Base-by-base conservation (phyloP, 2,113 vertebrate genomes). In the Gadus chalcogrammus region DNA sequence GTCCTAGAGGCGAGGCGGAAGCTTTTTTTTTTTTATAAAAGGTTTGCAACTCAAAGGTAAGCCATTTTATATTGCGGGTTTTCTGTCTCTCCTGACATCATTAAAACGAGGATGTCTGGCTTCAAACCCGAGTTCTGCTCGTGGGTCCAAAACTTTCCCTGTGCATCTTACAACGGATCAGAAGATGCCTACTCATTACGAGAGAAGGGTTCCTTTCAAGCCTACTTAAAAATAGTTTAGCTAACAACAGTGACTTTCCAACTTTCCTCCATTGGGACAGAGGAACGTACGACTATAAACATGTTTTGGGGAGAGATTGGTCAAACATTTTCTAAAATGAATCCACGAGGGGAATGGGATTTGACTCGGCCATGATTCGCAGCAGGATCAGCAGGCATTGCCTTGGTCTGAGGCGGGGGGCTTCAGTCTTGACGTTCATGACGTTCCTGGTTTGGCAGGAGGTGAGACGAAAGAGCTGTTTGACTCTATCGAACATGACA, bases 401-500 rank as follows among this genome's bases (percentile, higher is more conserved):
- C 17, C 56, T 65, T 65, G 15, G 38, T 62, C 64, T 68, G 62
- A 64, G 77, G 81, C 75, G 71, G 67, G 56, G 77, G 76, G 71
- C 69, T 68, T n/a, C 42, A 55, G 31, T 64, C 87, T 83, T 84
- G 76, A 24, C 24, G 24, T 24, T 89, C 86, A 87, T 78, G 81
- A 75, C 85, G 72, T 79, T 76, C 79, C 76, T 68, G 24, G 76
- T 87, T 84, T 90, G 85, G 82, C 83, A 84, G 80, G 68, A 74
- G 68, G 71, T 78, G 75, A 82, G 84, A 82, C 68, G 79, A 79
- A 80, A 81, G 72, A 66, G 0, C 55, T 80, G 81, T 68, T 78
- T 48, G 68, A 80, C 67, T 80, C 52, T 64, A 77, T 83, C 16
- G 1, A 38, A 79, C 61, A 74, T 67, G 86, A 84, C 85, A 74